Base-by-base conservation (phyloP, 1,140 invertebrate species). In the Nasonia vitripennis region DNA sequence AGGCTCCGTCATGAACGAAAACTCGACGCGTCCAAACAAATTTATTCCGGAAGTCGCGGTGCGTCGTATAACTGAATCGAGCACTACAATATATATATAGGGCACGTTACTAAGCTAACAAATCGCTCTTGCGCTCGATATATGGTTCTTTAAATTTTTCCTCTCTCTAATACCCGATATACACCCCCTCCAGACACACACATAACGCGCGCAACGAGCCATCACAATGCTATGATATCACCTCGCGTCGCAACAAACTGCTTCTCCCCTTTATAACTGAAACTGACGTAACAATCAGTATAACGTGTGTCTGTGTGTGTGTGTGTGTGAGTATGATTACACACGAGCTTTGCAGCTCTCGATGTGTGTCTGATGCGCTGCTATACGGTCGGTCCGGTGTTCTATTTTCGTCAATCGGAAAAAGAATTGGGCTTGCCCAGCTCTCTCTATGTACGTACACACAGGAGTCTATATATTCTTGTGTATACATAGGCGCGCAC, bases 321-420 rank as follows among this genome's bases (percentile, higher is more conserved):
- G 71, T 17, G 4, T n/a, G 73, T 41, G 34, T 41, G 73, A 11
- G 2, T 71, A 34, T 12, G 12, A 27, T 34, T 71, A 71, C 70
- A 71, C 70, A 31, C 27, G 11, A 71, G 31, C 23, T 34, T 34
- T 27, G 70, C 70, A 10, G 70, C 70, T 11, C 20, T 27, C 27
- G 23, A 7, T 31, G 14, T 71, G 31, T 71, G 27, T 34, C 4
- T 71, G 68, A 71, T 71, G 68, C 31, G 68, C 9, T 27, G 7
- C 17, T 70, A 70, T 27, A 70, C 12, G 7, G 1, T 37, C 68
- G 27, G 3, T 55, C 79, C 20, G 27, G 27, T 20, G 23, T 74
- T 75, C 81, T 82, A 82, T 82, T 82, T 82, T 74, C 70, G 71
- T 73, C 81, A 27, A 81, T 82, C 14, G 81, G 70, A 74, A 82